Percentiles rank a stretch among this genome's conserved stretches.
These are phyloP conservation scores for Lissocephala sabroskyi DNA, from an alignment of 2,888 invertebrate genomes.

Conservation along the genomic window DNA sequence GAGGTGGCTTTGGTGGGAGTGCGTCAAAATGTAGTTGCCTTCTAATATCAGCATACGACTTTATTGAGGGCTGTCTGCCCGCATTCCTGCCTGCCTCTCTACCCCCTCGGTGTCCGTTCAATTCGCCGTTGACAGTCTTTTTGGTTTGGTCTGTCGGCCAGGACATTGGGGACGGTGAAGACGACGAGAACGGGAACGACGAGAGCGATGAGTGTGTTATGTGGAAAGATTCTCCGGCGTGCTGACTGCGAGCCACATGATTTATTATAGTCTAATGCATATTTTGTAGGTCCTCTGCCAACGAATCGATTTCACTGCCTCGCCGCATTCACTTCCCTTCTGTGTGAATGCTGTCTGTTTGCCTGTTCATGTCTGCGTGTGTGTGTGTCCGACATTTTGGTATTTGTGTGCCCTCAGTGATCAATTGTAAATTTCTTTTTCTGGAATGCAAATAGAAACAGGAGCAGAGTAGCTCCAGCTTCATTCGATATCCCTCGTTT, in stretches of 20 bases:
- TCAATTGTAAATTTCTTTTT: constrained; percentile 65
- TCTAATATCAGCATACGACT: constrained; percentile 5
- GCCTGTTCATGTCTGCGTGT: neutral
- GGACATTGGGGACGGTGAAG: neutral
- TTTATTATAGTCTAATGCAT: constrained; percentile 63
- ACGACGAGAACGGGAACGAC: too few relatives aligned
- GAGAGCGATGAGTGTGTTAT: neutral
- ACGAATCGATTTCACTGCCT: neutral
- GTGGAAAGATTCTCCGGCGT: constrained; percentile 2
- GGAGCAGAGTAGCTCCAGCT: neutral
- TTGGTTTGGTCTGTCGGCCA: neutral
- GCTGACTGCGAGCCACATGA: constrained; percentile 47
- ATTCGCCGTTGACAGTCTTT: too few relatives aligned
- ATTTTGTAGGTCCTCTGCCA: constrained; percentile 43
- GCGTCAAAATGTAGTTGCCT: neutral
- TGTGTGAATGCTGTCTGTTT: neutral
- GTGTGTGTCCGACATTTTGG: neutral
- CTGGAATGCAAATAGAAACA: constrained; percentile 48
- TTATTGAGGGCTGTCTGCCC: constrained; percentile 5
- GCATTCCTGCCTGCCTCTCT: too few relatives aligned
- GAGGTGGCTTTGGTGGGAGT: neutral
- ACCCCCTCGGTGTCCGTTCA: neutral
- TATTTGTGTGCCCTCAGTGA: constrained; percentile 37
- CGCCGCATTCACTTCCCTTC: neutral
- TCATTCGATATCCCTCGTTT: neutral